Conservation (phyloP, 1,140 invertebrate genomes). For the Spodoptera frugiperda region DNA sequence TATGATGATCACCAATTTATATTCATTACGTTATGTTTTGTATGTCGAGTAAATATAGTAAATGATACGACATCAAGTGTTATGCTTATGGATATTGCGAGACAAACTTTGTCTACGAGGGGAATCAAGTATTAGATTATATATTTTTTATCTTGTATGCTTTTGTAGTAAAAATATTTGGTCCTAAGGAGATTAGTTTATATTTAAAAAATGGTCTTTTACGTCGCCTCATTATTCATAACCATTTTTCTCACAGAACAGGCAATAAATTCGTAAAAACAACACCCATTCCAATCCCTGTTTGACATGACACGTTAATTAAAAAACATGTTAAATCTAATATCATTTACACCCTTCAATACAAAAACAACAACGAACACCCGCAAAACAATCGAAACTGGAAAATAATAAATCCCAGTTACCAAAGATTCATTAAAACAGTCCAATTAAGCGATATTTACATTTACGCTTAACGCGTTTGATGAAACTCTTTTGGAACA, state of each 20-base stretch:
- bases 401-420: constrained; percentile 25
- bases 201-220: not conserved
- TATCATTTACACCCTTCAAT: not conserved
- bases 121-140: not conserved
- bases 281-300: too few relatives aligned
- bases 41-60: constrained; percentile 29
- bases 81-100: constrained; percentile 33
- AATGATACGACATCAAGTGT: constrained; percentile 25
- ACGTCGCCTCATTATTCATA: too few relatives aligned
- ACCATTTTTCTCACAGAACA: not conserved
- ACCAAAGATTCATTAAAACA: constrained; percentile 40
- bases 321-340: not conserved
- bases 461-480: constrained; percentile 46
- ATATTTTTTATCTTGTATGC: not conserved
- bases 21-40: constrained; percentile 44
- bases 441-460: constrained; percentile 45
- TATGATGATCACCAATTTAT: constrained; percentile 47
- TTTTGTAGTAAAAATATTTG: not conserved
- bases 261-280: too few relatives aligned
- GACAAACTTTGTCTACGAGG: constrained; percentile 12
- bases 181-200: too few relatives aligned
- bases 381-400: constrained; percentile 29
- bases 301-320: too few relatives aligned
- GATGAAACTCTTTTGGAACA: constrained; percentile 37
- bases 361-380: constrained; percentile 21